A percentile compares a stretch with the other conserved stretches of the same genome.
phyloP scores from a whole-genome alignment of 2,797 vertebrate genomes.

The Paguma larvata region DNA sequence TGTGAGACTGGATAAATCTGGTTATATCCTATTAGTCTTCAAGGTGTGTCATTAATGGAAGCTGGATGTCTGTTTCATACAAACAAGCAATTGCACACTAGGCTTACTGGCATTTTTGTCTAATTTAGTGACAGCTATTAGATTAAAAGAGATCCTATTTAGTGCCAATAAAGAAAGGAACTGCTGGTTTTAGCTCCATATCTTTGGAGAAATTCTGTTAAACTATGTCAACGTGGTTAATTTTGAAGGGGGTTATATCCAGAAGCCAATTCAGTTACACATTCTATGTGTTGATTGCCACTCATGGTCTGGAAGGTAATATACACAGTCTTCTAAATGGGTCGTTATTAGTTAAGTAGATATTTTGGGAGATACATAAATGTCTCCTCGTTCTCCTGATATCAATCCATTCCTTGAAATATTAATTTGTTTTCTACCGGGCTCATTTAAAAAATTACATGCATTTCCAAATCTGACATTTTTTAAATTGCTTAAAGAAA shows the following conservation, averaged over 20 bases:
- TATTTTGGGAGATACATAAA: background rate
- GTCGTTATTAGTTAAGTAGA: background rate
- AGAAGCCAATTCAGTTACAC: background rate
- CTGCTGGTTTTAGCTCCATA: background rate
- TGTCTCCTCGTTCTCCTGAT: background rate
- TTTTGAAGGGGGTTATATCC: background rate
- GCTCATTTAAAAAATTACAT: background rate
- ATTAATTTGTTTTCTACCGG: background rate
- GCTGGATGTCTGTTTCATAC: background rate
- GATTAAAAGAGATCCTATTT: background rate
- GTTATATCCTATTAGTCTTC: background rate
- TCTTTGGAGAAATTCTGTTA: background rate
- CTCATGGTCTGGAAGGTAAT: background rate
- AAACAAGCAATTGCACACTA: background rate
- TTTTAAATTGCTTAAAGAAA: conserved; percentile 61
- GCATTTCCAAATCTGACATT: background rate
- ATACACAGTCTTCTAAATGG: background rate
- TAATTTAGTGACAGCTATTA: background rate
- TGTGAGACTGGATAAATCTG: background rate
- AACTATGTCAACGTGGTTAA: background rate
- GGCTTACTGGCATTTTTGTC: background rate
- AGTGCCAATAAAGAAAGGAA: background rate
- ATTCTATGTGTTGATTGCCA: background rate
- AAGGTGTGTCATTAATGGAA: background rate
- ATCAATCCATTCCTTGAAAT: background rate